phyloP scores from a whole-genome alignment of 1,140 invertebrate species.

The Glomeris maerens region DNA sequence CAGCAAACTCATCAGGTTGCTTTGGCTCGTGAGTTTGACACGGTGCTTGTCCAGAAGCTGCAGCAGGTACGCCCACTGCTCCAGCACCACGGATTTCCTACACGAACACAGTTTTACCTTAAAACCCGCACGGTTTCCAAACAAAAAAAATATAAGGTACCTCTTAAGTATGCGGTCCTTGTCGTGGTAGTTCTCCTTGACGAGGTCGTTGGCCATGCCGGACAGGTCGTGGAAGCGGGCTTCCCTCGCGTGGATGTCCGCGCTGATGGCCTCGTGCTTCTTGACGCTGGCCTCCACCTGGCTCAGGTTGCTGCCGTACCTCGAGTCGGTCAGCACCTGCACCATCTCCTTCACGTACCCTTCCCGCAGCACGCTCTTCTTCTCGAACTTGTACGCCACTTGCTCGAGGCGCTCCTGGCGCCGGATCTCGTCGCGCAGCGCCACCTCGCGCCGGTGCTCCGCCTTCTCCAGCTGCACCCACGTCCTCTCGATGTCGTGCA shows the following conservation, averaged over 20 bases:
- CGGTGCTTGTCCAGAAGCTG: conserved; percentile 73
- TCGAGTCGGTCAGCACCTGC: conserved; percentile 80
- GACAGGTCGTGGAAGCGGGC: conserved; percentile 87
- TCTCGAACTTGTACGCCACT: conserved; percentile 88
- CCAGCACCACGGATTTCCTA: conserved; percentile 69
- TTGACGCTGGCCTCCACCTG: conserved; percentile 95
- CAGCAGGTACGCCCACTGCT: conserved; percentile 73
- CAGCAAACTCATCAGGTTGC: conserved; percentile 65
- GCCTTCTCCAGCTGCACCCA: conserved; percentile 88
- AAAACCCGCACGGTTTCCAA: neutral
- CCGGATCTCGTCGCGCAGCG: conserved; percentile 74
- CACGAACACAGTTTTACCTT: too few relatives aligned
- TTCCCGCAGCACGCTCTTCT: conserved; percentile 80
- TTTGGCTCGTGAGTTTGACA: conserved; percentile 55
- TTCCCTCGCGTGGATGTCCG: conserved; percentile 83
- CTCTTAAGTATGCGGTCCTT: conserved; percentile 38
- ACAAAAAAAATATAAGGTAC: conserved; percentile 11
- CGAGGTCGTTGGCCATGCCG: conserved; percentile 77
- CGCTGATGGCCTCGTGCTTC: conserved; percentile 95
- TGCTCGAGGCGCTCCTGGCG: conserved; percentile 88
- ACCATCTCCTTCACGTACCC: conserved; percentile 97
- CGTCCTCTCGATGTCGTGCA: conserved; percentile 45
- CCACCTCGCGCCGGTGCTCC: conserved; percentile 86
- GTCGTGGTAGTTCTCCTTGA: conserved; percentile 81
- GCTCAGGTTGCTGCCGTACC: conserved; percentile 73